These are phyloP conservation scores for Ceyx melanurus DNA, from an alignment of 2,113 vertebrate genomes.

Conservation along the genomic window DNA sequence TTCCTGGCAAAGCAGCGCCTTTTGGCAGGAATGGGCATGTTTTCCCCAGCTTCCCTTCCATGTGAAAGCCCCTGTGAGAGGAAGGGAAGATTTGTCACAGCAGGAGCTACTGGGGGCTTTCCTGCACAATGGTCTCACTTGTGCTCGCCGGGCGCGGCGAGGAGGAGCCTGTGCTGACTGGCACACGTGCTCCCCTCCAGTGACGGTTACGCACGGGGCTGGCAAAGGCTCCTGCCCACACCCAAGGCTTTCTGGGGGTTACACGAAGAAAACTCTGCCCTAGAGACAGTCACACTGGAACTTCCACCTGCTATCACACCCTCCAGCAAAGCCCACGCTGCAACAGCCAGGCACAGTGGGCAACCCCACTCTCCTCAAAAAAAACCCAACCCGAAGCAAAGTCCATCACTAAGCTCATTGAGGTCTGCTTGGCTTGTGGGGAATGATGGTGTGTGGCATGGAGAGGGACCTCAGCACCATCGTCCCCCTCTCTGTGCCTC, in stretches of 20 bases:
- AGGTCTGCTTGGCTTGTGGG: accelerated
- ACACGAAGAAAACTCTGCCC: neutral
- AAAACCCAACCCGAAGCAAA: neutral
- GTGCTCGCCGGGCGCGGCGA: accelerated
- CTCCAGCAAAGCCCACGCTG: neutral
- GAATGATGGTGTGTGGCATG: accelerated
- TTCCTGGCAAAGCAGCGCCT: neutral
- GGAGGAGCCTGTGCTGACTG: neutral
- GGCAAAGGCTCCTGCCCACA: neutral
- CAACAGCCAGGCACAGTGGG: accelerated
- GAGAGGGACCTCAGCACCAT: neutral
- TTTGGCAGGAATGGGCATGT: neutral
- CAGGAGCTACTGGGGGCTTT: neutral
- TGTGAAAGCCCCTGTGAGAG: slow-evolving; percentile 16
- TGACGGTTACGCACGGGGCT: accelerated
- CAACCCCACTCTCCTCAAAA: neutral
- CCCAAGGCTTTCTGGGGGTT: neutral
- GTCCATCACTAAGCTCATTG: accelerated
- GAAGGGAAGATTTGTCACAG: neutral
- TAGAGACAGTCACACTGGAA: neutral
- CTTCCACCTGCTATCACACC: accelerated
- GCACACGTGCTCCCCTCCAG: neutral
- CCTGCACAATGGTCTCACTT: accelerated
- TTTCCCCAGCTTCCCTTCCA: slow-evolving; percentile 16
- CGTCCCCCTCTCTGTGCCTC: accelerated